phyloP scores from a whole-genome alignment of 2,888 invertebrate genomes.

The Leptinotarsa peninsularis region DNA sequence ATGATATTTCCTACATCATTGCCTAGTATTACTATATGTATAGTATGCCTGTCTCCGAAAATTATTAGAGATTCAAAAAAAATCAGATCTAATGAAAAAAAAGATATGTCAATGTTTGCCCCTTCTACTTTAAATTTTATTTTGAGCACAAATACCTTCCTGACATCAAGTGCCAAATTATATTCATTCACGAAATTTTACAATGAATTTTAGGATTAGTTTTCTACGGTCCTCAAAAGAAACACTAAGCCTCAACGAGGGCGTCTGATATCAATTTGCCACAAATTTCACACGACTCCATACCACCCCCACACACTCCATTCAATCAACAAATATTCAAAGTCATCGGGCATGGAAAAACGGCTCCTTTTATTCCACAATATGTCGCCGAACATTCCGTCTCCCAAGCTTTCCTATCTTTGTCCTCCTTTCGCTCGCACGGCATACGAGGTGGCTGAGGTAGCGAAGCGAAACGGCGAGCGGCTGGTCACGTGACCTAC shows the following conservation, averaged over 20 bases:
- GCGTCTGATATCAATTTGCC: slow-evolving; percentile 7
- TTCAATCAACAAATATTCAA: slow-evolving; percentile 54
- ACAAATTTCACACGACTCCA: slow-evolving; percentile 22
- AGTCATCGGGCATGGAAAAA: slow-evolving; percentile 53
- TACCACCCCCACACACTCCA: slow-evolving; percentile 9
- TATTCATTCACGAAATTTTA: no score
- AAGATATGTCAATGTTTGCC: slow-evolving; percentile 12
- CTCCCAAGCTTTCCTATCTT: not conserved
- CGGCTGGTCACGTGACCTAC: slow-evolving; percentile 62
- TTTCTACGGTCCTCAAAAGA: not conserved
- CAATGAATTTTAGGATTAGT: no score
- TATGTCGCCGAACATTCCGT: slow-evolving; percentile 40
- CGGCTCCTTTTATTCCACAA: slow-evolving; percentile 48
- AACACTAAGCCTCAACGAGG: not conserved
- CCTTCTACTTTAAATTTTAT: not conserved
- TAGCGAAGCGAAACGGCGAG: slow-evolving; percentile 62
- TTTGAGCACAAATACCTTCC: no score
- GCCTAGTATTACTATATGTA: no score
- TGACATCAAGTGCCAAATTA: no score
- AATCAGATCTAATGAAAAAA: slow-evolving; percentile 4
- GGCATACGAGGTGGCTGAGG: slow-evolving; percentile 51
- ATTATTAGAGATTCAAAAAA: not conserved
- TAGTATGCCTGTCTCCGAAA: no score
- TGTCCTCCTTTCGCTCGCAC: slow-evolving; percentile 31
- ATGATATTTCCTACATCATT: no score